Base-by-base conservation (phyloP, 64 coral and sea anemone genomes). In the Acropora tenuis region DNA sequence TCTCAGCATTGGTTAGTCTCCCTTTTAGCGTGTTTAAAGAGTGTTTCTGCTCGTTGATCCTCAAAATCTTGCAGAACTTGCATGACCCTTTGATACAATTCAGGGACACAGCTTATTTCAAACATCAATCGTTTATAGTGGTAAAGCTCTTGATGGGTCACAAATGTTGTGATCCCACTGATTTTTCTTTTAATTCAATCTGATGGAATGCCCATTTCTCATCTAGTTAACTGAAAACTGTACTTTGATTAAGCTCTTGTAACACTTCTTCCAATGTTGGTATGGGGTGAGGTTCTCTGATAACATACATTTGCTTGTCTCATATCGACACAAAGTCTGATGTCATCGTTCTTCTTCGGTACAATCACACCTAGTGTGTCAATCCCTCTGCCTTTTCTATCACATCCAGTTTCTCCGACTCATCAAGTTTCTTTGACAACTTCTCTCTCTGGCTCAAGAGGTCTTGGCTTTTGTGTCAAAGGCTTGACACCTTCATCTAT, bases 61-160 rank as follows among this genome's bases (percentile, higher is more conserved):
- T 86, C 75, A 47, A 73, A 87, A 20, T 55, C 77, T n/a, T 87
- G 50, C 6, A 93, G 16, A 43, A 48, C 74, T 79, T 93, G 83
- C 2, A 93, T 88, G 4, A 68, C 78, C 80, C 30, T 30, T 30
- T 30, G 30, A 30, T 30, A 30, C 40, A 87, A 80, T 74, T 93
- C 50, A 73, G 68, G 52, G 49, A 84, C 91, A 17, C 45, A 93
- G 0, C 11, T 81, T 48, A 78, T 80, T 5, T 83, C 75, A 87
- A 93, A 93, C n/a, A 86, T 93, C n/a, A 93, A 58, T 41, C 83
- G 11, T 40, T 84, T 93, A 42, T 87, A 93, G 2, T 45, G 72
- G 41, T 68, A 85, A 19, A 87, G 83, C 10, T 74, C 91, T 48
- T 12, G 19, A 49, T 87, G 91, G 47, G 74, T 93, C 41, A 66